Evolutionary conservation across 2,113 vertebrate genomes (phyloP).

Genomic region (Oenanthe melanoleuca): DNA sequence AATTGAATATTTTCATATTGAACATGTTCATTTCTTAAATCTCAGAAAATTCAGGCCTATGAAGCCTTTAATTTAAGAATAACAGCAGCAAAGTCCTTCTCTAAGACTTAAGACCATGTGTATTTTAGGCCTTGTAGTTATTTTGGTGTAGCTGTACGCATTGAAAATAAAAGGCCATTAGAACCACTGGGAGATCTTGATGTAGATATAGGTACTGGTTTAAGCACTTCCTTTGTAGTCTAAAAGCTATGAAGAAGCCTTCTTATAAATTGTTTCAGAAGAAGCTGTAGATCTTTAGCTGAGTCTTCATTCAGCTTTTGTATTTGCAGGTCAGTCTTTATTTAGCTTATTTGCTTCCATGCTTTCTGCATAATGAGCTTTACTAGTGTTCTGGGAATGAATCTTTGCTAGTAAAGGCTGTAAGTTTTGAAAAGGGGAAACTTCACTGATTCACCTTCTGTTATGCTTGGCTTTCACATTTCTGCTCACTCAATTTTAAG

Average conservation of each 20-base stretch:
- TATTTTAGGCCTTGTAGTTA: neutral
- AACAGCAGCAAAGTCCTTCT: neutral
- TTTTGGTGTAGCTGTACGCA: neutral
- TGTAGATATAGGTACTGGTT: neutral
- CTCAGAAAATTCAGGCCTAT: neutral
- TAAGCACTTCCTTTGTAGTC: neutral
- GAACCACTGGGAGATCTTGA: neutral
- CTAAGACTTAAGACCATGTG: neutral
- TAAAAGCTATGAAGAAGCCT: neutral
- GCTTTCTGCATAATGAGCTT: neutral
- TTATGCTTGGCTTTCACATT: neutral
- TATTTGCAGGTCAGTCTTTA: neutral
- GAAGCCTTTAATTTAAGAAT: neutral
- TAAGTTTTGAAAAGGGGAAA: neutral
- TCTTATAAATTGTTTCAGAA: neutral
- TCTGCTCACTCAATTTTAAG: neutral
- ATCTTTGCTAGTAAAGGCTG: neutral
- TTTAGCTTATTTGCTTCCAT: neutral
- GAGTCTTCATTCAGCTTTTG: neutral
- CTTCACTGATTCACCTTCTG: neutral
- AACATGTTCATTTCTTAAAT: neutral
- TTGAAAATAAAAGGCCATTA: neutral
- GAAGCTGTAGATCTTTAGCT: neutral
- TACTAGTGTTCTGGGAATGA: neutral
- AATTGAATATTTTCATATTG: neutral